Percentiles rank a stretch among this genome's conserved stretches.
These are phyloP conservation scores for Adela reaumurella DNA, from an alignment of 2,888 invertebrate species.

Conservation along the genomic window DNA sequence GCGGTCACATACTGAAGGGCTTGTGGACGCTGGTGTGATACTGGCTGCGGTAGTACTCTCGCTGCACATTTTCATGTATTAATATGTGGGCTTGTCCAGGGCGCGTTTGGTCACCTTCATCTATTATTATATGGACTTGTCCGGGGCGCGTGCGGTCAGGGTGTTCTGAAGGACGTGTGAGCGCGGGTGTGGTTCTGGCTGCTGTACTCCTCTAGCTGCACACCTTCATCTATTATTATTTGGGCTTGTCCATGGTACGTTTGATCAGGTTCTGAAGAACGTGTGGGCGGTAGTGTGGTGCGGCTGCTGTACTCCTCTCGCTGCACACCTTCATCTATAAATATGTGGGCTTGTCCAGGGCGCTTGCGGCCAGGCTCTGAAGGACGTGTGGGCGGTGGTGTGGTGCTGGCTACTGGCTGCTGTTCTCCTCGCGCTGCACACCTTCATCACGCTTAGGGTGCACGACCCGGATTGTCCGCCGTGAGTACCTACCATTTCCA, in stretches of 20 bases:
- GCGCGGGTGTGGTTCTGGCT: constrained; percentile 61
- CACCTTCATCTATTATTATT: no score
- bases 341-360: no score
- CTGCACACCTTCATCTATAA: constrained; percentile 64
- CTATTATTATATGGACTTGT: no score
- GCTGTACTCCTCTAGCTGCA: no score
- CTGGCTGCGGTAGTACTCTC: no score
- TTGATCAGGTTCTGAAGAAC: constrained; percentile 44
- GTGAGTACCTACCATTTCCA: constrained; percentile 60
- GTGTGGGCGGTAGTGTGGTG: constrained; percentile 49
- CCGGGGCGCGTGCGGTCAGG: constrained; percentile 48
- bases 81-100: no score
- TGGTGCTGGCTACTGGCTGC: constrained; percentile 67
- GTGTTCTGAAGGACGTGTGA: constrained; percentile 42
- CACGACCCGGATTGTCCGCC: constrained; percentile 76
- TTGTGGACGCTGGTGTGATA: no score
- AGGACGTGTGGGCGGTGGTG: constrained; percentile 44
- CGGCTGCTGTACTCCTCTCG: constrained; percentile 63
- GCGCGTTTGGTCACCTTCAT: no score
- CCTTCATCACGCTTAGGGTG: constrained; percentile 67
- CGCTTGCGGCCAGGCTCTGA: constrained; percentile 44
- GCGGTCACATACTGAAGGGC: no score
- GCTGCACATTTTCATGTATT: no score
- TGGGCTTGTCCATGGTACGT: constrained; percentile 49
- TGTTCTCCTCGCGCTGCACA: constrained; percentile 60